These are phyloP conservation scores for Sebastes minor DNA, from an alignment of 2,797 vertebrate genomes.

Conservation along the genomic window DNA sequence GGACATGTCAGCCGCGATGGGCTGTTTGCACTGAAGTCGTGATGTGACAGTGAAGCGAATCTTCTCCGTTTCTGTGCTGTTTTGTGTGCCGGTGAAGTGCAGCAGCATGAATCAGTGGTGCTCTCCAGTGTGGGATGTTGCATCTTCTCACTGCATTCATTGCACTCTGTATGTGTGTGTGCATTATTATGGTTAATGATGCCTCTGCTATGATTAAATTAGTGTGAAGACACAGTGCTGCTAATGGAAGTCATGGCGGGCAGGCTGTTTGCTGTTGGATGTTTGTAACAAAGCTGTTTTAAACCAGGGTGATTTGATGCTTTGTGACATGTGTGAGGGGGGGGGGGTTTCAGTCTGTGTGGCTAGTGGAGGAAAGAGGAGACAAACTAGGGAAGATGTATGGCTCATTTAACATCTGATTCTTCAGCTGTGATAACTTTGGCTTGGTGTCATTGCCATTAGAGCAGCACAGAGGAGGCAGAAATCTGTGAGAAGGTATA, in stretches of 20 bases:
- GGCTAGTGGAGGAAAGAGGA: constrained; percentile 1
- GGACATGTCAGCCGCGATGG: constrained; percentile 21
- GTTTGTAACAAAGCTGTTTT: constrained; percentile 40
- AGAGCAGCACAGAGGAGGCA: constrained; percentile 6
- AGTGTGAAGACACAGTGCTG: constrained; percentile 21
- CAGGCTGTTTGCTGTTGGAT: constrained; percentile 48
- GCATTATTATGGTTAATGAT: constrained; percentile 39
- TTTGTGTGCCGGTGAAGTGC: constrained; percentile 24
- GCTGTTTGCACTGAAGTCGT: constrained; percentile 22
- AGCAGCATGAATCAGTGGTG: constrained; percentile 30
- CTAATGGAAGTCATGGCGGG: constrained; percentile 36
- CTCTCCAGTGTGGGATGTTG: constrained; percentile 31
- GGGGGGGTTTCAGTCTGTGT: background rate
- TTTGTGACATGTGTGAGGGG: constrained; percentile 16
- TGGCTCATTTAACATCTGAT: constrained; percentile 8
- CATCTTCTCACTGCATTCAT: constrained; percentile 56
- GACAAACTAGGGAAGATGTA: background rate
- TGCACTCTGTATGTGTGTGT: constrained; percentile 3
- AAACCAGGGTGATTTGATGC: constrained; percentile 45
- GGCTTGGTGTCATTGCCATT: constrained; percentile 33
- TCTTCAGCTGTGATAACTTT: constrained; percentile 11
- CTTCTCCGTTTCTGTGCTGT: constrained; percentile 13
- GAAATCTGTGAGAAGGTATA: constrained; percentile 13
- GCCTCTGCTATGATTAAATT: constrained; percentile 49
- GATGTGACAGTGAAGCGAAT: constrained; percentile 39